Evolutionary conservation across 1,140 invertebrate genomes (phyloP).

Genomic region (Pseudomyrmex cubaensis): DNA sequence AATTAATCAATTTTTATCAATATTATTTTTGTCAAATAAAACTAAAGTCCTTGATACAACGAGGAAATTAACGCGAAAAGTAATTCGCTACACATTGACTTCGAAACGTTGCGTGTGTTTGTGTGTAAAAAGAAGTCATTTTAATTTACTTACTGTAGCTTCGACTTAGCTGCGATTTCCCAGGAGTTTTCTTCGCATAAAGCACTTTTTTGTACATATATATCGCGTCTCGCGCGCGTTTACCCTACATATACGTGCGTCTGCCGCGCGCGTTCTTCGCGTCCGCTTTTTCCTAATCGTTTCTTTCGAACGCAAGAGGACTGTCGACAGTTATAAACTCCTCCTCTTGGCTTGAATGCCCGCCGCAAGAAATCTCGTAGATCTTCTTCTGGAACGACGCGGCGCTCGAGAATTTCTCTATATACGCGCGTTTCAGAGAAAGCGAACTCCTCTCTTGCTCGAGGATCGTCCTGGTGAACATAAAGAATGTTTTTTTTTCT

Average conservation of each 20-base stretch:
- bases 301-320: constrained; percentile 28
- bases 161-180: constrained; percentile 17
- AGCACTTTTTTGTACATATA: not conserved
- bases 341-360: constrained; percentile 25
- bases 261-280: not conserved
- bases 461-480: not conserved
- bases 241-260: not conserved
- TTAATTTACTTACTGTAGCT: not conserved
- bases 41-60: too few relatives aligned
- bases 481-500: constrained; percentile 24
- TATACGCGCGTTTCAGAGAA: constrained; percentile 14
- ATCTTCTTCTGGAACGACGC: not conserved
- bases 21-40: too few relatives aligned
- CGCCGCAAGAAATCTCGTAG: constrained; percentile 39
- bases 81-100: too few relatives aligned
- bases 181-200: not conserved
- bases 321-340: constrained; percentile 62
- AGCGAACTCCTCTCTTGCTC: not conserved
- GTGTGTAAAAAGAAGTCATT: too few relatives aligned
- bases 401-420: constrained; percentile 19
- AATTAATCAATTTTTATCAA: too few relatives aligned
- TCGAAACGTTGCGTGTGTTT: too few relatives aligned
- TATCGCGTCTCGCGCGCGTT: not conserved
- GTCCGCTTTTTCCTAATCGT: constrained; percentile 11
- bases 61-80: too few relatives aligned